Evolutionary conservation across 2,888 invertebrate genomes (phyloP), one percentile per base, ranked within the genome.

Genomic region (Mechanitis mazaeus): DNA sequence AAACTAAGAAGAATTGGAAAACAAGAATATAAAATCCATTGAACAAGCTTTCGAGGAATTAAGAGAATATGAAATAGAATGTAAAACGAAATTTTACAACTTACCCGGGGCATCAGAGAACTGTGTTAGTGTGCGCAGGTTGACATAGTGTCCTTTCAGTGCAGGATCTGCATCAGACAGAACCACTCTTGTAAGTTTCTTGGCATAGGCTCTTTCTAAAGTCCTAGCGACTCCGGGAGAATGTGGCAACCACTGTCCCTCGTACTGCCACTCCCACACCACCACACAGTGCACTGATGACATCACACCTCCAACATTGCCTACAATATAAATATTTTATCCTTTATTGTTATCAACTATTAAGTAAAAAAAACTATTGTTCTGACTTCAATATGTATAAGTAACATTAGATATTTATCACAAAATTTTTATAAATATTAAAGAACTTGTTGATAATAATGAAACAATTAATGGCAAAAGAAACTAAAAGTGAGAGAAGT

Each of bases 131-230:
- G 94, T 94, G 61, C 94, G 90, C 61, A 96, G 87, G 82, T 95
- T 95, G 42, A 95, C 94, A 81, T 94, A 94, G 80, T 94, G 96
- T 68, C 95, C 94, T 75, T 93, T 92, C 59, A 96, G 85, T 64
- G 92, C 91, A 0, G 96, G 96, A 80, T 97, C 96, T 1, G 96
- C 96, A 85, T 97, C 96, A 58, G 95, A 95, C n/a, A 97, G 87
- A 72, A 96, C 93, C 5, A 96, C 96, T 58, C 95, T 87, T 0
- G 96, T 96, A 38, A 96, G 85, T 76, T 95, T 94, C 87, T 96
- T 97, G 66, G 92, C 94, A 76, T 95, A 94, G 0, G 96, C 96
- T 58, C 96, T 91, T 81, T 97, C 97, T 68, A 97, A 85, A 65
- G 96, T 95, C 75, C 96, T 95, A 0, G 95, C 94, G 4, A 97